phyloP scores from a whole-genome alignment of 2,888 invertebrate genomes.

The Meiosimyza decipiens region DNA sequence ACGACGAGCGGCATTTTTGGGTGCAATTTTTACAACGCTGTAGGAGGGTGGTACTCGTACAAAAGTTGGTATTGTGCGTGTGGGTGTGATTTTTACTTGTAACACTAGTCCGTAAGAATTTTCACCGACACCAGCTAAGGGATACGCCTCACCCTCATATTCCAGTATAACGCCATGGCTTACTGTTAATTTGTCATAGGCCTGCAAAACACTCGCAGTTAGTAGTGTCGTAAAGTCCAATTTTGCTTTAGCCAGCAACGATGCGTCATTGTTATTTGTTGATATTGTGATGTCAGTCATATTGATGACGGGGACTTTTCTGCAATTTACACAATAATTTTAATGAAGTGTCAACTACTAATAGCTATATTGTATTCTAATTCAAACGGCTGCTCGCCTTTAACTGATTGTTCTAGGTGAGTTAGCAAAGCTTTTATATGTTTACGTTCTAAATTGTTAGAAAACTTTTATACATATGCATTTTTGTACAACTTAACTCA shows the following conservation, averaged over 20 bases:
- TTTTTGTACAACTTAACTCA: no score
- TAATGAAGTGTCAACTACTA: not conserved
- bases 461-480: not conserved
- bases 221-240: slow-evolving; percentile 10
- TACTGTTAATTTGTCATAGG: not conserved
- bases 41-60: not conserved
- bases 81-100: slow-evolving; percentile 44
- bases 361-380: not conserved
- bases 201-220: slow-evolving; percentile 1
- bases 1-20: slow-evolving; percentile 55
- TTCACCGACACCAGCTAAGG: slow-evolving; percentile 49
- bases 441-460: slow-evolving; percentile 4
- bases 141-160: not conserved
- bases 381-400: not conserved
- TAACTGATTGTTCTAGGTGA: slow-evolving; percentile 26
- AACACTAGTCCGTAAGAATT: slow-evolving; percentile 51
- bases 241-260: not conserved
- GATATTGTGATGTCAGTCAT: slow-evolving; percentile 4
- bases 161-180: not conserved
- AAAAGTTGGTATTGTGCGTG: not conserved
- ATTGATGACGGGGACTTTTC: not conserved
- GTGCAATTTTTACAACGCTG: slow-evolving; percentile 57
- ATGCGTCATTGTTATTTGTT: no score
- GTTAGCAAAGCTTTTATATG: slow-evolving; percentile 33
- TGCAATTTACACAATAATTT: no score